phyloP scores from a whole-genome alignment of 2,113 vertebrate genomes.

The Phrynosoma blainvillii region DNA sequence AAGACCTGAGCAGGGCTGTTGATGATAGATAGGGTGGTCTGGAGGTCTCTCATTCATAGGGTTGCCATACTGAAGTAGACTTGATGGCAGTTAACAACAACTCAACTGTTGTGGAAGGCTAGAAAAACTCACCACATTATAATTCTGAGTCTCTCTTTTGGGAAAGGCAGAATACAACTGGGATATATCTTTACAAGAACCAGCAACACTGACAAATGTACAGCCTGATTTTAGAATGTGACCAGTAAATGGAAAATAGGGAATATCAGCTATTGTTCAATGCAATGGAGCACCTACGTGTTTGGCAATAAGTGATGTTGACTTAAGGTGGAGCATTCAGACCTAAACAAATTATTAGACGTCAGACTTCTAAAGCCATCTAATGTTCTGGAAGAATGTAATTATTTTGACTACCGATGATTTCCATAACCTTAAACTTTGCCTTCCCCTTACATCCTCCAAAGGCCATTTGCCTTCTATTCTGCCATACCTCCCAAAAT shows the following conservation, averaged over 20 bases:
- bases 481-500: not conserved
- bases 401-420: slow-evolving; percentile 4
- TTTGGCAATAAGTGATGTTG: not conserved
- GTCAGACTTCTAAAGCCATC: not conserved
- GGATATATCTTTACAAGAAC: not conserved
- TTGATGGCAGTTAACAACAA: no score
- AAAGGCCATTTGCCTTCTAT: not conserved
- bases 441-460: slow-evolving; percentile 9
- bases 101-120: not conserved
- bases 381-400: slow-evolving; percentile 19
- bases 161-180: not conserved
- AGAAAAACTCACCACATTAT: not conserved
- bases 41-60: no score
- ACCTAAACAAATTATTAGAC: not conserved
- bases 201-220: not conserved
- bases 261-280: not conserved
- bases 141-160: not conserved
- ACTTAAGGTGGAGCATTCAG: not conserved
- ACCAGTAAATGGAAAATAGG: not conserved
- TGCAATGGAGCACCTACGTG: slow-evolving; percentile 14
- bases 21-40: no score
- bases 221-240: fast-evolving
- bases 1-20: no score
- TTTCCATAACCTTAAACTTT: no score
- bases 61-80: no score